Base-by-base conservation (phyloP, 2,888 invertebrate species). In the Sphaerophoria taeniata region DNA sequence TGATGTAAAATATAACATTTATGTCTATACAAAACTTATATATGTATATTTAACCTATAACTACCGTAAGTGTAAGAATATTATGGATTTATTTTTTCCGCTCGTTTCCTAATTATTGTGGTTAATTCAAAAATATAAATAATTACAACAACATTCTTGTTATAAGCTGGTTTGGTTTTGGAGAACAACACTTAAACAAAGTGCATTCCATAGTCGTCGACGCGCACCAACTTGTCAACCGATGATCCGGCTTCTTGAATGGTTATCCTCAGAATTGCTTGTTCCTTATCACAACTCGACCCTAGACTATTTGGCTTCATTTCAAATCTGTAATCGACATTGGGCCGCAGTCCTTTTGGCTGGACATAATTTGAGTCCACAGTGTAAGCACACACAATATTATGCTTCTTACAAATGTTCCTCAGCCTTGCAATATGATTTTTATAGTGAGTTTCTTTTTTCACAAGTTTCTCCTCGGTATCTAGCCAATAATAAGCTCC, bases 401-500 rank as follows among this genome's bases (percentile, higher is more conserved):
- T 88, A 51, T 89, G 89, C 11, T 88, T 87, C 6, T 73, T 74
- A 60, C 89, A 89, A 3, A 89, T 73, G 3, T 65, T 75, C 12
- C 84, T 87, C n/a, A 90, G 39, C 16, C 87, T 85, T 12, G 78
- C 53, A 33, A 88, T 74, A 7, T 87, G 73, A 55, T 87, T 89
- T 14, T 84, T 86, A 34, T 89, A 89, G 61, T 90, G 89, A 0
- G 88, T 88, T 9, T 83, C 77, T 88, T 89, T 89, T 24, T 88
- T 87, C 2, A 89, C 56, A 0, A 86, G 69, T 24, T 84, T 88
- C 6, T 85, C 73, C 6, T 88, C 78, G 1, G 85, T 87, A 58
- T 90, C 89, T 9, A 88, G 65, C 89, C 94, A 94, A 88, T 93
- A 94, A 89, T 92, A 93, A 0, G 93, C 91, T n/a, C 92, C 90